phyloP scores from a whole-genome alignment of 2,797 vertebrate genomes.

The Peromyscus eremicus region DNA sequence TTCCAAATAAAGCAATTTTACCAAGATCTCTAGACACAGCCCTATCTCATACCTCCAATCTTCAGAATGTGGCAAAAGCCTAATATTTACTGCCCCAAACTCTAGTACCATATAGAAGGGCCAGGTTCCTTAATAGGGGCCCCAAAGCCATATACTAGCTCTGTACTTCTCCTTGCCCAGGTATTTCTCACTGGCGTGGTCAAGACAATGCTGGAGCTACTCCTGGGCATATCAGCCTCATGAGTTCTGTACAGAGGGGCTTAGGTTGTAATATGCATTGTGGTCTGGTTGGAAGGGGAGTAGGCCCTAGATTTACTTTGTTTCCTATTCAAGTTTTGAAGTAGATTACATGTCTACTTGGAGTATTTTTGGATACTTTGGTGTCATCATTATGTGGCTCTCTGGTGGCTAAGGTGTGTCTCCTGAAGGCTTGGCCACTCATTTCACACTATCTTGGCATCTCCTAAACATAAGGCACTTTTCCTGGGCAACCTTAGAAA shows the following conservation, averaged over 20 bases:
- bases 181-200: background rate
- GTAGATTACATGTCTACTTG: background rate
- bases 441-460: background rate
- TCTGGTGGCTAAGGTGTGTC: background rate
- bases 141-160: background rate
- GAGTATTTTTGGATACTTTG: conserved; percentile 6
- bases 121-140: background rate
- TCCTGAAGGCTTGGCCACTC: background rate
- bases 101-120: background rate
- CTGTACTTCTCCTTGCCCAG: background rate
- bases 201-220: background rate
- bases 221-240: background rate
- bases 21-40: background rate
- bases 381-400: background rate
- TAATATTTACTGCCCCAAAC: background rate
- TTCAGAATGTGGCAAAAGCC: background rate
- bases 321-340: conserved; percentile 35
- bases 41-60: background rate
- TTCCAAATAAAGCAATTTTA: background rate
- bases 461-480: background rate
- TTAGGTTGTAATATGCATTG: background rate
- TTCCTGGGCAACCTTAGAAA: background rate
- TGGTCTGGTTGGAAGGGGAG: background rate
- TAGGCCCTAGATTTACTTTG: background rate
- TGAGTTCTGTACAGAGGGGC: background rate